Conservation (phyloP, 92 coral and sea anemone genomes). For the Pocillopora grandis region DNA sequence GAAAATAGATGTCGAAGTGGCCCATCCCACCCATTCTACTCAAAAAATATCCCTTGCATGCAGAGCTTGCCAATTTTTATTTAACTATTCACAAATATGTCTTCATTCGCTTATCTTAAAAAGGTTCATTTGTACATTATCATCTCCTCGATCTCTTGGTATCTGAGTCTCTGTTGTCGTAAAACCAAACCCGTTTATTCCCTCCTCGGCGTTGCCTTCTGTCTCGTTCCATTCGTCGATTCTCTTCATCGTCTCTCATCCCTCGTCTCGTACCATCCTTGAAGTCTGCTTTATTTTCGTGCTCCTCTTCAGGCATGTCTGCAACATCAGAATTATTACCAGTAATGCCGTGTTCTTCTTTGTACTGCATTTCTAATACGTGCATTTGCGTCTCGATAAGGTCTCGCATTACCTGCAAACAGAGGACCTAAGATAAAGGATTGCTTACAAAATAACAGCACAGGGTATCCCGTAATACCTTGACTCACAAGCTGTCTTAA, state of each 20-base stretch:
- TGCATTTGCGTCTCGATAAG: constrained; percentile 87
- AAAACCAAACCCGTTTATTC: constrained; percentile 18
- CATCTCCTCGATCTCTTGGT: constrained; percentile 29
- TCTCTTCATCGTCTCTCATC: constrained; percentile 26
- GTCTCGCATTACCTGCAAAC: constrained; percentile 81
- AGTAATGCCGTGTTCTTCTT: constrained; percentile 31
- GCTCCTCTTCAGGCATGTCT: constrained; percentile 15
- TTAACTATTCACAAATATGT: too few species aligned
- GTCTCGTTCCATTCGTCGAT: constrained; percentile 9
- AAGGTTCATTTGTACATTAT: not conserved
- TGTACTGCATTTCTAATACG: constrained; percentile 58
- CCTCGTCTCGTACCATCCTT: constrained; percentile 27
- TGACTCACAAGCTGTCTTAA: too few species aligned
- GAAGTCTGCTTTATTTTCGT: constrained; percentile 11
- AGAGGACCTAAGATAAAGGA: not conserved
- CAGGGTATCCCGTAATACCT: too few species aligned
- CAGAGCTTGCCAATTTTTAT: too few species aligned
- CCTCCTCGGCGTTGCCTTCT: constrained; percentile 33
- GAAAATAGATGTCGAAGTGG: too few species aligned
- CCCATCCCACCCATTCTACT: too few species aligned
- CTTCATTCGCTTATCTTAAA: not conserved
- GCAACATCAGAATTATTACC: constrained; percentile 24
- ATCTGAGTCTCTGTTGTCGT: constrained; percentile 22
- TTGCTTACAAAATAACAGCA: too few species aligned
- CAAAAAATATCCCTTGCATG: too few species aligned